Evolutionary conservation across 2,888 invertebrate species (phyloP), one percentile per base, ranked within the genome.

Genomic region (Nycteola revayana): DNA sequence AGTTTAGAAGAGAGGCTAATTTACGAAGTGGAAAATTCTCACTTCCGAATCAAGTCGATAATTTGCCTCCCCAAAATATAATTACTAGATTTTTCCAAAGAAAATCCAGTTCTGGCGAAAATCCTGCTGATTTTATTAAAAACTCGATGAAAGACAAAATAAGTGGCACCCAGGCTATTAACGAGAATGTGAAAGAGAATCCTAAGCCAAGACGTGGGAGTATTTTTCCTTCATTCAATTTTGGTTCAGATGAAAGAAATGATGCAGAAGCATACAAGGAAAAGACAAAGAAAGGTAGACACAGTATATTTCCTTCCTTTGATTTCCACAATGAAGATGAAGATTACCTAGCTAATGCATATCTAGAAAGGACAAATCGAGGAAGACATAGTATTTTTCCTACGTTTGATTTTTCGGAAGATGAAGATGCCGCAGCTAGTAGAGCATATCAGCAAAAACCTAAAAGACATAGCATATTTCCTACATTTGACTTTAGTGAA

Each of bases 1-100:
- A 92, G 50, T 89, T 90, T 26, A 90, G 91, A 60, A 90, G 90
- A 58, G 84, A 85, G 67, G 82, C 83, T 17, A 86, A 86, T 45
- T 53, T 75, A 18, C 70, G 87, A 51, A 78, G 74, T 48, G 86
- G 86, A 5, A 88, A 88, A 47, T 54, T 87, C 34, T 88, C 88
- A 8, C 40, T 88, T 7, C 88, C 88, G 3, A 57, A 66, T 7
- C 68, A 67, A 49, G 59, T 70, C 4, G 69, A 70, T 17, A 53
- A 36, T 22, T 26, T 57, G 8, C 64, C 62, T 33, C 66, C 74
- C 2, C 79, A 66, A 58, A 79, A 74, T 32, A 60, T 84, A 9
- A 63, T 87, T 8, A 69, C 80, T 1, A 70, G 75, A 45, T 46
- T 79, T 28, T 70, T 83, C 34, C 71, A 75, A 33, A 75, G 69